Evolutionary conservation across 2,113 vertebrate genomes (phyloP).

Genomic region (Rhea pennata): DNA sequence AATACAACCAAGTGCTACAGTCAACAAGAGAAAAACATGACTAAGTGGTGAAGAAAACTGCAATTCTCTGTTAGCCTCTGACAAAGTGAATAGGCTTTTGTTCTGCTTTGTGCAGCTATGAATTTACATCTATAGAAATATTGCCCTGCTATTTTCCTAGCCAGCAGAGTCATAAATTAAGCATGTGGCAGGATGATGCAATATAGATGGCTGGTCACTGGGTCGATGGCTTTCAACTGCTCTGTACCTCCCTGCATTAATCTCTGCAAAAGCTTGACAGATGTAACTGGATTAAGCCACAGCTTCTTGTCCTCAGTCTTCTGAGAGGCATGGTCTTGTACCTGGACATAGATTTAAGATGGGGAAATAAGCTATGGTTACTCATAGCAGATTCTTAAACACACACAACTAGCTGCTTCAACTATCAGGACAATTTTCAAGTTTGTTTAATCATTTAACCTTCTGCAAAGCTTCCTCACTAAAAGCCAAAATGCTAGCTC

Average conservation of each 20-base stretch:
- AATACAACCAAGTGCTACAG: not conserved
- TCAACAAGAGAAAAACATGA: fast-evolving
- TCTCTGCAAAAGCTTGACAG: not conserved
- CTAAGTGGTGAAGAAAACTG: not conserved
- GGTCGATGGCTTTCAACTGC: not conserved
- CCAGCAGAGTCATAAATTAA: fast-evolving
- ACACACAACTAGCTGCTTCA: not conserved
- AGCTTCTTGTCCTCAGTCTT: fast-evolving
- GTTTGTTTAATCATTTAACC: not conserved
- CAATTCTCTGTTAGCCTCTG: not conserved
- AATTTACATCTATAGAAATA: not conserved
- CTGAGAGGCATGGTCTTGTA: not conserved
- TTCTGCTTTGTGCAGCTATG: not conserved
- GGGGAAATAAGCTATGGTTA: not conserved
- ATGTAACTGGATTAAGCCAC: fast-evolving
- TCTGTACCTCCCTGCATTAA: fast-evolving
- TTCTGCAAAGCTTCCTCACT: not conserved
- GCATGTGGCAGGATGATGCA: not conserved
- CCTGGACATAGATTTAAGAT: not conserved
- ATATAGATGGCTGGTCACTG: fast-evolving
- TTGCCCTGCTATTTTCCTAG: not conserved
- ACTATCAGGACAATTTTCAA: not conserved
- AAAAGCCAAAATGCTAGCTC: not conserved
- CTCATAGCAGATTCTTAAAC: not conserved
- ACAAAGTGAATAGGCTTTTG: not conserved